These are phyloP conservation scores for Apostichopus parvimensis DNA, from an alignment of 35 echinoderm and acorn worm genomes.

Conservation along the genomic window DNA sequence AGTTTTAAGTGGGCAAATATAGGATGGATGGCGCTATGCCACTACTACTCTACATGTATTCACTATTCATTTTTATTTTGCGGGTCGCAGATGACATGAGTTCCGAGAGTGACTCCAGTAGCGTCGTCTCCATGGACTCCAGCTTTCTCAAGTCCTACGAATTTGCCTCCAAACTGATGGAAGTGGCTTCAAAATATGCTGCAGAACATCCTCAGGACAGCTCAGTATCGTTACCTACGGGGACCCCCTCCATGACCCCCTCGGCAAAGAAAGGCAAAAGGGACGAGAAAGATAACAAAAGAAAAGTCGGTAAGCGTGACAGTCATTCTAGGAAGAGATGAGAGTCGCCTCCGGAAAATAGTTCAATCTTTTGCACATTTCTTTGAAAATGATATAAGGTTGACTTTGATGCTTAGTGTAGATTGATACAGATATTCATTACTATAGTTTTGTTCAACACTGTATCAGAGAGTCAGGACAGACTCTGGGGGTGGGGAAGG, in stretches of 20 bases:
- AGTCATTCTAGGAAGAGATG: neutral
- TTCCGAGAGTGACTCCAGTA: conserved; percentile 39
- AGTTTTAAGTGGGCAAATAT: too few relatives aligned
- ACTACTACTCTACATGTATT: too few relatives aligned
- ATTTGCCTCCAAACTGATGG: conserved; percentile 51
- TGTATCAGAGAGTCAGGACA: too few relatives aligned
- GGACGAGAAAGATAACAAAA: neutral
- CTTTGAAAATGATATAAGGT: too few relatives aligned
- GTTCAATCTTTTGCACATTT: too few relatives aligned
- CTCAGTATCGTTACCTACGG: neutral
- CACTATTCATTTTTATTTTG: neutral
- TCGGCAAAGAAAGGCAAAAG: conserved; percentile 15
- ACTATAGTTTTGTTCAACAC: too few relatives aligned
- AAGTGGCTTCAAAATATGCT: conserved; percentile 30
- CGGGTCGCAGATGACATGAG: conserved; percentile 16
- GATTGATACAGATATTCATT: too few relatives aligned
- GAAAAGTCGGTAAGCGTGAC: neutral
- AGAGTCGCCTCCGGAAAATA: too few relatives aligned
- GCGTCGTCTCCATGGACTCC: conserved; percentile 41
- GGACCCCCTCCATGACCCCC: neutral
- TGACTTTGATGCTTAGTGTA: too few relatives aligned
- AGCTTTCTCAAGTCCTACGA: conserved; percentile 28
- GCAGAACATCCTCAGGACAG: conserved; percentile 12
- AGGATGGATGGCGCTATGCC: too few relatives aligned
- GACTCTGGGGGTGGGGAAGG: too few relatives aligned